Evolutionary conservation across 1,140 invertebrate species (phyloP).

Genomic region (Drosophila carrolli): DNA sequence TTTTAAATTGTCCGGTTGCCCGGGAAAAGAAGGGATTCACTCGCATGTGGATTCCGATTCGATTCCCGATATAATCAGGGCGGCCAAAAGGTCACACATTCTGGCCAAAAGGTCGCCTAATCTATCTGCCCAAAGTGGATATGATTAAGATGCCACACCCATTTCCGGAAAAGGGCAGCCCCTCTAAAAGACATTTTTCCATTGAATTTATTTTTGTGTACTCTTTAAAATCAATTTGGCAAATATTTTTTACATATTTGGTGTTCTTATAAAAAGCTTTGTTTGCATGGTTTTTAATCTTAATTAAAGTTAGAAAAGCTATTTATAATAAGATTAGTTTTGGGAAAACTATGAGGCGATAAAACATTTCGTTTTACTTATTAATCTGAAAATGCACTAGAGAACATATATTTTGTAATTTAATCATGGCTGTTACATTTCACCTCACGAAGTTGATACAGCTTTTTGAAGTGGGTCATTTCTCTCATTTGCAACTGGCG

Average conservation of each 20-base stretch:
- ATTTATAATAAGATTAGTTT: too few species aligned
- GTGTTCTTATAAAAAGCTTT: too few species aligned
- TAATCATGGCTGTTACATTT: not conserved
- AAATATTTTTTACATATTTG: not conserved
- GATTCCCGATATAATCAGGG: slow-evolving; percentile 50
- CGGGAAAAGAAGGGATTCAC: slow-evolving; percentile 24
- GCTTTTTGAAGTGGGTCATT: slow-evolving; percentile 20
- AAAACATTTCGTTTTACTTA: too few species aligned
- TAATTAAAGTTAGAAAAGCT: too few species aligned
- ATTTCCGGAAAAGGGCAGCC: slow-evolving; percentile 10
- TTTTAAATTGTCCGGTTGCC: slow-evolving; percentile 69
- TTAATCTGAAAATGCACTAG: too few species aligned
- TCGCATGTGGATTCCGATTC: slow-evolving; percentile 28
- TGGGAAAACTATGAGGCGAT: too few species aligned
- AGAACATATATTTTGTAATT: too few species aligned
- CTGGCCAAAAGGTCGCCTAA: slow-evolving; percentile 32
- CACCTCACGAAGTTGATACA: not conserved
- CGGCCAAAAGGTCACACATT: slow-evolving; percentile 51
- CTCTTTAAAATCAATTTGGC: not conserved
- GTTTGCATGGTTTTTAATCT: too few species aligned
- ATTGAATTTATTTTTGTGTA: not conserved
- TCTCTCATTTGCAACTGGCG: slow-evolving; percentile 13
- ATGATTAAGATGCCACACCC: slow-evolving; percentile 37
- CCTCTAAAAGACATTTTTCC: not conserved
- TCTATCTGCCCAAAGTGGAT: slow-evolving; percentile 44